These are phyloP conservation scores for Ciona savignyi DNA, from an alignment of 23 tunicate genomes.

Conservation along the genomic window DNA sequence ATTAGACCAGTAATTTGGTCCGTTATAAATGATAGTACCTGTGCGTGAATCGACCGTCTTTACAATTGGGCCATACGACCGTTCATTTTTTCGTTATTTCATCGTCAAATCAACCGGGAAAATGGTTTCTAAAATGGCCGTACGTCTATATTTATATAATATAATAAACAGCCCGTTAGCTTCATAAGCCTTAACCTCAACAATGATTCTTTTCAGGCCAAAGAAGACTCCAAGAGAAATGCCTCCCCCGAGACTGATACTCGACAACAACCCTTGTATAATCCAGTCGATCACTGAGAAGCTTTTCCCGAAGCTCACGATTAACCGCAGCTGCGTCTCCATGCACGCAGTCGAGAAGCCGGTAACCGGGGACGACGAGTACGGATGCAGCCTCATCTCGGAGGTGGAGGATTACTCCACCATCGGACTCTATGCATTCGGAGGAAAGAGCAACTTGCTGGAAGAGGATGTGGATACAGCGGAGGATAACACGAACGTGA, in stretches of 20 bases:
- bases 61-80: too few relatives aligned
- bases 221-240: conserved; percentile 39
- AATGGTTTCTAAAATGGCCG: too few relatives aligned
- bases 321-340: conserved; percentile 29
- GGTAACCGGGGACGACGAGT: neutral
- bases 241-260: conserved; percentile 45
- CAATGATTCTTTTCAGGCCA: conserved; percentile 41
- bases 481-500: conserved; percentile 18
- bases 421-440: conserved; percentile 2
- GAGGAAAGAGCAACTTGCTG: conserved; percentile 3
- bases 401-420: conserved; percentile 1
- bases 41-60: too few relatives aligned
- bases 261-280: conserved; percentile 82
- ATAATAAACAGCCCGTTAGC: too few relatives aligned
- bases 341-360: neutral
- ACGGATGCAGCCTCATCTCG: conserved; percentile 1
- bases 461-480: conserved; percentile 11
- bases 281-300: conserved; percentile 78
- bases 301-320: conserved; percentile 61
- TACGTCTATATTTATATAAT: too few relatives aligned
- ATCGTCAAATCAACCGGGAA: too few relatives aligned
- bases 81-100: too few relatives aligned
- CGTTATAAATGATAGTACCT: too few relatives aligned
- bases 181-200: too few relatives aligned
- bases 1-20: too few relatives aligned